Percentiles rank a stretch among this genome's conserved stretches.
phyloP scores from a whole-genome alignment of 2,888 invertebrate genomes.

The Mythimna loreyi region DNA sequence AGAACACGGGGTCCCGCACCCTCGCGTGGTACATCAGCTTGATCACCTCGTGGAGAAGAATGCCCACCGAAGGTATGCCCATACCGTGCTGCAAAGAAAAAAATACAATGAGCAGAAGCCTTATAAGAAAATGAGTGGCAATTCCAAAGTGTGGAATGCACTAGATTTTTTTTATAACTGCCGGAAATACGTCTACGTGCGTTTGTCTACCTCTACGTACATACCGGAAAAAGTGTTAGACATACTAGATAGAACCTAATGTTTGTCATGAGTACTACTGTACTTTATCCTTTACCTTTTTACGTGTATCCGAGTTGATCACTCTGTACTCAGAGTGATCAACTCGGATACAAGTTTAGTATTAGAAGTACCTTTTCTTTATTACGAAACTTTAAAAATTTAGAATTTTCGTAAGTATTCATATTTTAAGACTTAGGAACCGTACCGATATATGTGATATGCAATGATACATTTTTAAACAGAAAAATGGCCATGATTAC shows the following conservation, averaged over 20 bases:
- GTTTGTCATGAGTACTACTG: no score
- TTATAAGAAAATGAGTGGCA: not conserved
- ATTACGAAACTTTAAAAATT: no score
- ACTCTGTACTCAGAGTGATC: no score
- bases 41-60: constrained; percentile 98
- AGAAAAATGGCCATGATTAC: not conserved
- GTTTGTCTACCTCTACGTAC: not conserved
- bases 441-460: not conserved
- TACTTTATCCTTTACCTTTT: no score
- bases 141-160: not conserved
- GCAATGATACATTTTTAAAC: not conserved
- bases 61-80: constrained; percentile 99
- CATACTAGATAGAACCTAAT: no score
- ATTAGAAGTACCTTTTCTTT: no score
- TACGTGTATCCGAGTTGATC: no score
- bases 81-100: constrained; percentile 96
- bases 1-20: constrained; percentile 95
- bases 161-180: not conserved
- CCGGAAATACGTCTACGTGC: not conserved
- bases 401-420: no score
- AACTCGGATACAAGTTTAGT: no score
- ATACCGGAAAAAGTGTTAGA: not conserved
- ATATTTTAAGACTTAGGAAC: not conserved
- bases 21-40: constrained; percentile 98
- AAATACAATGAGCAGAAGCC: not conserved